phyloP scores from a whole-genome alignment of 2,113 vertebrate species.

The Sprattus sprattus region DNA sequence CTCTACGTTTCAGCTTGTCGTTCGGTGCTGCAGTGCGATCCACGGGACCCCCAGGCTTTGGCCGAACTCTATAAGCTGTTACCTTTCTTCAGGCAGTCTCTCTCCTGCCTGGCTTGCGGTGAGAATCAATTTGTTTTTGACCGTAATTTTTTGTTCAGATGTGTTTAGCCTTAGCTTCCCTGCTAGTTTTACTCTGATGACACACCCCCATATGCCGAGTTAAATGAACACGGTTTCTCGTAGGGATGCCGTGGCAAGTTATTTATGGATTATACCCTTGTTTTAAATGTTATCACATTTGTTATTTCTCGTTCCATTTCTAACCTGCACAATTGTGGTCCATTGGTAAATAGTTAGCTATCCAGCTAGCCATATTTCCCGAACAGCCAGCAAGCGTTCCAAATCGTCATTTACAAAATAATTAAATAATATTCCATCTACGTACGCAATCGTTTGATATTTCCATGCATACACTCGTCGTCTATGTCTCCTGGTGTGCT shows the following conservation, averaged over 20 bases:
- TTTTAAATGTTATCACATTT: not conserved
- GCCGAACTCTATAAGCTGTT: constrained; percentile 93
- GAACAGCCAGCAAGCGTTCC: not conserved
- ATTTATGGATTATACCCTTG: not conserved
- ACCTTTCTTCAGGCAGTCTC: constrained; percentile 95
- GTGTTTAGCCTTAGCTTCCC: constrained; percentile 10
- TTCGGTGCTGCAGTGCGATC: constrained; percentile 97
- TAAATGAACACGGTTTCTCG: constrained; percentile 6
- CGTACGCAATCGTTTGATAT: not conserved
- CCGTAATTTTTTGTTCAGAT: not conserved
- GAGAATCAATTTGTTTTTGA: constrained; percentile 54
- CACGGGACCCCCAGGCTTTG: constrained; percentile 90
- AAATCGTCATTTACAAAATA: not conserved
- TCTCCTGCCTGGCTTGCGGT: constrained; percentile 96
- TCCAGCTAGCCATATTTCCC: not conserved
- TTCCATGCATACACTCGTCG: not conserved
- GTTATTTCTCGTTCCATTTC: not conserved
- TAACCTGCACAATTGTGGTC: not conserved
- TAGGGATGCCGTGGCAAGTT: not conserved
- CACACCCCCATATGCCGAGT: constrained; percentile 38
- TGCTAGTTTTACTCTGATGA: constrained; percentile 11
- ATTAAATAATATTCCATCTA: not conserved
- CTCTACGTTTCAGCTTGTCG: constrained; percentile 97
- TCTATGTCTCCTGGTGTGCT: not conserved
- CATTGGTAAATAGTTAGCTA: not conserved